Conservation (phyloP, 1,140 invertebrate genomes). For the Diachasma alloeum region DNA sequence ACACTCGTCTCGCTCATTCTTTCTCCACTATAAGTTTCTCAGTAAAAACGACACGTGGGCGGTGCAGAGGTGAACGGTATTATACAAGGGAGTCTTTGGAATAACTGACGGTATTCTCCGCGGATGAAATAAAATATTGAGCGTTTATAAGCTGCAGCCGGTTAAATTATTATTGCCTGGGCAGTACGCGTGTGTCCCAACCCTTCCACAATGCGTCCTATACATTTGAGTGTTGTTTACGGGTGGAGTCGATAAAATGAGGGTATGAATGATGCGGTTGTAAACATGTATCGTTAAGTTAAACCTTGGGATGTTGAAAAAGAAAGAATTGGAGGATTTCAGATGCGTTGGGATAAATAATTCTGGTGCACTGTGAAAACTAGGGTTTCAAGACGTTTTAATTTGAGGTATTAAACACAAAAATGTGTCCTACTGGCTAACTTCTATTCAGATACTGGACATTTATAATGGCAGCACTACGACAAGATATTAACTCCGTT, state of each 20-base stretch:
- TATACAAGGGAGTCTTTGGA: not conserved
- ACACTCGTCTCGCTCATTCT: not conserved
- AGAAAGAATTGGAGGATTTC: not conserved
- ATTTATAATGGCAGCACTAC: too few relatives aligned
- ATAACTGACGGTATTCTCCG: not conserved
- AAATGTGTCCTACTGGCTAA: too few relatives aligned
- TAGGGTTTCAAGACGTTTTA: too few relatives aligned
- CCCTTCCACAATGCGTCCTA: not conserved
- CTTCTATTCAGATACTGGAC: too few relatives aligned
- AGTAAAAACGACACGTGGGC: slow-evolving; percentile 10
- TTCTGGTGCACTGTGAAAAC: not conserved
- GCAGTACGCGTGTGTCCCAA: not conserved
- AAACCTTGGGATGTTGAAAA: not conserved
- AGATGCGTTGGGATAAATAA: not conserved
- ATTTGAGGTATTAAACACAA: too few relatives aligned
- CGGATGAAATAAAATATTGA: slow-evolving; percentile 9
- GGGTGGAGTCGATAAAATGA: slow-evolving; percentile 7
- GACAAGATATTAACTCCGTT: too few relatives aligned
- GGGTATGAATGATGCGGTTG: slow-evolving; percentile 1
- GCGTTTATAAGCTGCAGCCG: not conserved
- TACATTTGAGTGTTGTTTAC: slow-evolving; percentile 4
- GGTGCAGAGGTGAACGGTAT: not conserved
- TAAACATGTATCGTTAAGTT: slow-evolving; percentile 13
- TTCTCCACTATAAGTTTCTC: not conserved
- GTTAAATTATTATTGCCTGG: slow-evolving; percentile 10